phyloP scores from a whole-genome alignment of 2,797 vertebrate genomes.

The Xiphorhynchus erythropygius region DNA sequence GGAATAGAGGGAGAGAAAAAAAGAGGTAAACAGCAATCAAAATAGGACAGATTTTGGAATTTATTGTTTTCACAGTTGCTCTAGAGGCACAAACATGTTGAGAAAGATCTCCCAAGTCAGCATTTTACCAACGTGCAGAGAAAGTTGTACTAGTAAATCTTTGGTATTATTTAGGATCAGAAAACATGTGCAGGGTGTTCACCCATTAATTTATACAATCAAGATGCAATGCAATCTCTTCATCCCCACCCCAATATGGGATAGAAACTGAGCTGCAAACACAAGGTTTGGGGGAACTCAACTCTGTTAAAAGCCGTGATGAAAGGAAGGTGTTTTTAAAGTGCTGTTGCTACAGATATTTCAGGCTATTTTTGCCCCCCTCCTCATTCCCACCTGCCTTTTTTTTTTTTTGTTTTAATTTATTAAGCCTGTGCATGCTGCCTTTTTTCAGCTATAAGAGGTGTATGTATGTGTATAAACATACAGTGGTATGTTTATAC shows the following conservation, averaged over 20 bases:
- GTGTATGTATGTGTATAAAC: not conserved
- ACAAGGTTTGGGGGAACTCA: not conserved
- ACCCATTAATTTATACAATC: slow-evolving; percentile 26
- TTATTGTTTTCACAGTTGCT: slow-evolving; percentile 45
- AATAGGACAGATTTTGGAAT: slow-evolving; percentile 17
- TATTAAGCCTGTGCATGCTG: not conserved
- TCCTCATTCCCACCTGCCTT: not conserved
- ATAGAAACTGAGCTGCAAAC: not conserved
- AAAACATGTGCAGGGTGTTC: slow-evolving; percentile 21
- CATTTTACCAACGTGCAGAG: slow-evolving; percentile 18
- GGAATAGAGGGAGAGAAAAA: too few species aligned
- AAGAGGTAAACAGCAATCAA: not conserved
- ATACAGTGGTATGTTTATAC: too few species aligned
- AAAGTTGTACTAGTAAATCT: not conserved
- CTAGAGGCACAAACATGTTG: slow-evolving; percentile 8
- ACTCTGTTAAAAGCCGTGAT: not conserved
- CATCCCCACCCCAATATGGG: not conserved
- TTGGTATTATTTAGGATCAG: slow-evolving; percentile 25
- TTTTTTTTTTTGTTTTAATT: not conserved
- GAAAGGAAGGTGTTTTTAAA: not conserved
- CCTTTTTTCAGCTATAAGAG: slow-evolving; percentile 31
- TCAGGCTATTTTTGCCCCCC: not conserved
- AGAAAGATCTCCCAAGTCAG: slow-evolving; percentile 47
- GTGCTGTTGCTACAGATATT: not conserved
- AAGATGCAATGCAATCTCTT: not conserved